A percentile compares a stretch with the other conserved stretches of the same genome.
Conservation (phyloP, 2,797 vertebrate genomes). For the Hylomyscus alleni region DNA sequence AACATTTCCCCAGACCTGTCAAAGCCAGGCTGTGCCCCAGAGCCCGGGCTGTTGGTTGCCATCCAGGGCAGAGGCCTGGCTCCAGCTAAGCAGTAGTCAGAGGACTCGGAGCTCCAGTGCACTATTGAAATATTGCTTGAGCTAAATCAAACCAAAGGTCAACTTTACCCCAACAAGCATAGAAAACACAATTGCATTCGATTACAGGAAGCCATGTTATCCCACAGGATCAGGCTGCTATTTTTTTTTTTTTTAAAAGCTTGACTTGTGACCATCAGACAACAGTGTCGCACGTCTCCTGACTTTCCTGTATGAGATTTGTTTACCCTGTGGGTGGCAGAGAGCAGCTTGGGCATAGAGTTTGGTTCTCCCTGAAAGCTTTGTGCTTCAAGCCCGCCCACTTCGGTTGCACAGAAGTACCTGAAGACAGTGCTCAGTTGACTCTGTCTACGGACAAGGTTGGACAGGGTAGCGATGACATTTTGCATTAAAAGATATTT, state of each 20-base stretch:
- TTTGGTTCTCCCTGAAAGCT: not conserved
- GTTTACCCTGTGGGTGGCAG: slow-evolving; percentile 13
- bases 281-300: not conserved
- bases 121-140: slow-evolving; percentile 76
- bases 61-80: slow-evolving; percentile 48
- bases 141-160: slow-evolving; percentile 76
- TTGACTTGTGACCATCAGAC: slow-evolving; percentile 49
- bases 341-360: not conserved
- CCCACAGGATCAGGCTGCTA: not conserved
- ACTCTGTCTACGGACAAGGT: not conserved
- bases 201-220: slow-evolving; percentile 32
- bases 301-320: slow-evolving; percentile 33
- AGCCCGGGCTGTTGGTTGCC: slow-evolving; percentile 12
- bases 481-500: slow-evolving; percentile 5
- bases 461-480: not conserved
- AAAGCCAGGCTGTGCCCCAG: not conserved
- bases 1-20: slow-evolving; percentile 49
- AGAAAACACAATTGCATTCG: slow-evolving; percentile 27
- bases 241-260: slow-evolving; percentile 59
- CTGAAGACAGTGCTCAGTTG: not conserved
- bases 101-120: slow-evolving; percentile 22
- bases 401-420: not conserved
- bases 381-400: not conserved
- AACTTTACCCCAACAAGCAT: slow-evolving; percentile 63
- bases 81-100: not conserved